These are phyloP conservation scores for Oasisia sp. DNA, from an alignment of 2,888 invertebrate genomes.

Conservation along the genomic window DNA sequence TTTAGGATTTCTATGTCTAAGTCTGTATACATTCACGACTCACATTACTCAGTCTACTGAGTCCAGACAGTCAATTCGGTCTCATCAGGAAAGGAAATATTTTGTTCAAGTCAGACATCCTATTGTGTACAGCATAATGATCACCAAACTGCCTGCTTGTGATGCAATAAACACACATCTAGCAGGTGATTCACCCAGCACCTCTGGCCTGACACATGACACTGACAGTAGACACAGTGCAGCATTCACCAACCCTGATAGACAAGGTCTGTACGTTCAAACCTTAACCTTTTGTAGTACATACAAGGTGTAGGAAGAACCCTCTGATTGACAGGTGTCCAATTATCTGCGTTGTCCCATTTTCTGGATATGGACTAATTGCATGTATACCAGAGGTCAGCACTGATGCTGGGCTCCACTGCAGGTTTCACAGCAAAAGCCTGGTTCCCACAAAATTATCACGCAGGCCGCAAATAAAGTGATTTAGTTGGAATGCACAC, in stretches of 20 bases:
- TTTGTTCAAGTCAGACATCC: background rate
- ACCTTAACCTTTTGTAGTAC: background rate
- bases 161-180: background rate
- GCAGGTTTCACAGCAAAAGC: background rate
- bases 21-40: background rate
- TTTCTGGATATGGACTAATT: background rate
- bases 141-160: background rate
- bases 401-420: background rate
- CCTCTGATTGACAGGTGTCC: background rate
- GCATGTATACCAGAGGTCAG: background rate
- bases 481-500: slow-evolving; percentile 3
- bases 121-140: background rate
- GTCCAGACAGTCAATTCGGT: background rate
- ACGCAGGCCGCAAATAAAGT: background rate
- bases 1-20: background rate
- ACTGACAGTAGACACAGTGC: too few relatives aligned
- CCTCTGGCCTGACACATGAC: background rate
- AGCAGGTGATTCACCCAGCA: background rate
- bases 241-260: too few relatives aligned
- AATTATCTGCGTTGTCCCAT: background rate
- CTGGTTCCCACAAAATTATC: background rate
- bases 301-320: background rate
- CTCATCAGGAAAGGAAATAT: background rate
- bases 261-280: too few relatives aligned
- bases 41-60: background rate